A percentile compares a stretch with the other conserved stretches of the same genome.
Evolutionary conservation across 92 coral and sea anemone species (phyloP).

Genomic region (Scolanthus callimorphus): DNA sequence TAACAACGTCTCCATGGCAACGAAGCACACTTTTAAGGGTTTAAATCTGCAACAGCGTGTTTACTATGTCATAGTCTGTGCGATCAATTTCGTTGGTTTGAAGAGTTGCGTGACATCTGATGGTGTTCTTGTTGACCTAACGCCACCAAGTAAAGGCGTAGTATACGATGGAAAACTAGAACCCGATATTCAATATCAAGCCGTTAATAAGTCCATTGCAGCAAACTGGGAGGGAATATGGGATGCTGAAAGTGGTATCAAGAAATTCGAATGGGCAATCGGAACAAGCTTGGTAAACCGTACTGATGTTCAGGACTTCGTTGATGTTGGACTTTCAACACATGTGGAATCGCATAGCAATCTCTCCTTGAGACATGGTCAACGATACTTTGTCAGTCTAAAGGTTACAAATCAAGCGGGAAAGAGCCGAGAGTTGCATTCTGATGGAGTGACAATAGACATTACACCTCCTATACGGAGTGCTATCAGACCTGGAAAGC

Average conservation of each 20-base stretch:
- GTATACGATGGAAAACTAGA: conserved; percentile 83
- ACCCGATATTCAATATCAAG: conserved; percentile 72
- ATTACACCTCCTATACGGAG: conserved; percentile 59
- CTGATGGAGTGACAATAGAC: conserved; percentile 74
- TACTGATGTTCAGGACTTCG: conserved; percentile 25
- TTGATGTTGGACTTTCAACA: conserved; percentile 69
- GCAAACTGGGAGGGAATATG: conserved; percentile 89
- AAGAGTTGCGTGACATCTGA: conserved; percentile 62
- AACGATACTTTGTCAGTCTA: conserved; percentile 52
- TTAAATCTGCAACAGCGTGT: conserved; percentile 50
- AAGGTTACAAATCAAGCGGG: conserved; percentile 69
- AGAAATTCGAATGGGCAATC: conserved; percentile 70
- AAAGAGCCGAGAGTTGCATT: conserved; percentile 49
- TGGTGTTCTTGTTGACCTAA: conserved; percentile 77
- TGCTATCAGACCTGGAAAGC: conserved; percentile 37
- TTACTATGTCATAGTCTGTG: conserved; percentile 70
- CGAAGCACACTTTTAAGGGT: conserved; percentile 35
- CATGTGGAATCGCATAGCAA: conserved; percentile 44
- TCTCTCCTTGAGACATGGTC: conserved; percentile 61
- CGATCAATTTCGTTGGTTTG: conserved; percentile 58
- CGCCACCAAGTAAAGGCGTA: conserved; percentile 68
- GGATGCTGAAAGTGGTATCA: conserved; percentile 80
- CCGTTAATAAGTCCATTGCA: conserved; percentile 33
- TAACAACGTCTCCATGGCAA: conserved; percentile 34
- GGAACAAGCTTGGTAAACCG: conserved; percentile 37